These are phyloP conservation scores for Callopanchax toddi DNA, from an alignment of 2,113 vertebrate genomes.

Conservation along the genomic window DNA sequence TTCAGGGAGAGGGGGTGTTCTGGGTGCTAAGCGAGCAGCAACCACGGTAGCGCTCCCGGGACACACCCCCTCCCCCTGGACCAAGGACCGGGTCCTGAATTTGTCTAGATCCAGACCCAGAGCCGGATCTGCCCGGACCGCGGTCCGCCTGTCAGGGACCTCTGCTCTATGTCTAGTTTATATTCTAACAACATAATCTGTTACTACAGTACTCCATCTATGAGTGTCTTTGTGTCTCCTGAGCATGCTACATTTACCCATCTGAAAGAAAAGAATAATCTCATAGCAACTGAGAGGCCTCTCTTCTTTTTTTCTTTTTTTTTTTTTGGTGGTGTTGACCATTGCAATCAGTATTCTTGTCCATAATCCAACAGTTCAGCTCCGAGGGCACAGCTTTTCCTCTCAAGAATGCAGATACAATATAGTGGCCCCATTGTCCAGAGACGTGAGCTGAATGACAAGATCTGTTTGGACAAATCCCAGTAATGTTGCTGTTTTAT, in stretches of 20 bases:
- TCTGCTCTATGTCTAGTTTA: too few species aligned
- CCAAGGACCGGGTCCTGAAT: too few species aligned
- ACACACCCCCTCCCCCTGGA: too few species aligned
- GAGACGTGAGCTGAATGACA: constrained; percentile 38
- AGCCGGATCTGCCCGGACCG: too few species aligned
- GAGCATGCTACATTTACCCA: not conserved
- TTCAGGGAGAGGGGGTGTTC: too few species aligned
- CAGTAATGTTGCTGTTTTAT: not conserved
- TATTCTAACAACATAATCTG: too few species aligned
- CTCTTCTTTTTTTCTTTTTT: too few species aligned
- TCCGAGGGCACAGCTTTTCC: constrained; percentile 26
- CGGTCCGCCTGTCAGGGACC: too few species aligned
- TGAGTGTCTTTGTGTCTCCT: not conserved
- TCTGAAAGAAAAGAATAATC: constrained; percentile 9
- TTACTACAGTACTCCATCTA: not conserved
- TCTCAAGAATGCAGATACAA: constrained; percentile 49
- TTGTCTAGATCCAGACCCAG: too few species aligned
- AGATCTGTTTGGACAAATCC: constrained; percentile 22
- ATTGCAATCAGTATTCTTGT: constrained; percentile 42
- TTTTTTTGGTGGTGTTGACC: constrained; percentile 27
- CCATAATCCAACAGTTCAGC: constrained; percentile 24
- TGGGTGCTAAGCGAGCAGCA: too few species aligned
- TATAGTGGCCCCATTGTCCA: constrained; percentile 38
- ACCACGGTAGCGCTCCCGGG: too few species aligned
- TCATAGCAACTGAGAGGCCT: constrained; percentile 17